A percentile compares a stretch with the other conserved stretches of the same genome.
phyloP scores from a whole-genome alignment of 2,888 invertebrate species.

The Ceraclea dissimilis region DNA sequence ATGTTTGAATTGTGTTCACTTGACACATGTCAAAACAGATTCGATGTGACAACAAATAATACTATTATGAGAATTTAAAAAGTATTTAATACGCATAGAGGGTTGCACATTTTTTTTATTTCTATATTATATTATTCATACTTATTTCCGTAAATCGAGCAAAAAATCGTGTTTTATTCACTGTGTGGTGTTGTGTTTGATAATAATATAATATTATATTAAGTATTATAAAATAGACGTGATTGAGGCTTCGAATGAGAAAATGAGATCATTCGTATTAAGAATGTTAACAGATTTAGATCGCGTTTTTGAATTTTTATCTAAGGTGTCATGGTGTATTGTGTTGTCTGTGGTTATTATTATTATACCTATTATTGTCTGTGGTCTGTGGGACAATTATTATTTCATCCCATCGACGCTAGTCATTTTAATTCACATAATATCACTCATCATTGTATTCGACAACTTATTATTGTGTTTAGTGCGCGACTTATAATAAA shows the following conservation, averaged over 20 bases:
- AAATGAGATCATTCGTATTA: conserved; percentile 3
- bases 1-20: background rate
- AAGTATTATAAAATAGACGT: no score
- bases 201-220: no score
- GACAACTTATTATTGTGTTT: no score
- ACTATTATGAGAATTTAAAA: background rate
- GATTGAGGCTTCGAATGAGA: background rate
- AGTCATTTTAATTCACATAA: conserved; percentile 3
- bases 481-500: no score
- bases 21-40: conserved; percentile 25
- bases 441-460: background rate
- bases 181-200: no score
- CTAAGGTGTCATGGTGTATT: background rate
- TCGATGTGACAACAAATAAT: conserved; percentile 16
- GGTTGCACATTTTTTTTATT: background rate
- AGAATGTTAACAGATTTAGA: conserved; percentile 11
- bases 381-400: background rate
- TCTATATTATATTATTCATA: background rate
- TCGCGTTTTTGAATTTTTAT: conserved; percentile 3
- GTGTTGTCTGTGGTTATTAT: background rate
- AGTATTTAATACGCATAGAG: background rate
- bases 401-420: background rate
- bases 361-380: background rate
- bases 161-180: no score
- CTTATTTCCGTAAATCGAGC: background rate